Evolutionary conservation across 2,797 vertebrate genomes (phyloP).

Genomic region (Potorous gilbertii): DNA sequence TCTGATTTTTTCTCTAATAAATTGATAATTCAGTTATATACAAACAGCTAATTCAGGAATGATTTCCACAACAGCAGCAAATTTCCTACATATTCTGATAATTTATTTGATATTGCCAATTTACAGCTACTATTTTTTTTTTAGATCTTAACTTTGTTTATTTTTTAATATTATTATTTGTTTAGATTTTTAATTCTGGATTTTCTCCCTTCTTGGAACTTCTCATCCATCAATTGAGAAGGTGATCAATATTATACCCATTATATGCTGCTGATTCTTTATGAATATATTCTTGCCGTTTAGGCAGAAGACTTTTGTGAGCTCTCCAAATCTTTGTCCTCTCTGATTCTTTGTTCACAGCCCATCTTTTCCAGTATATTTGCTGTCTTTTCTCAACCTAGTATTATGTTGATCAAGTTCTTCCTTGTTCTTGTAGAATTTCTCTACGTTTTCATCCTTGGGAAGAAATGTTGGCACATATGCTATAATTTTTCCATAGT

Average conservation of each 20-base stretch:
- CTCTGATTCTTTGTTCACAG: background rate
- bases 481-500: background rate
- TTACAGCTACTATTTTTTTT: background rate
- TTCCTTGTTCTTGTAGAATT: background rate
- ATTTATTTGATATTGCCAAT: background rate
- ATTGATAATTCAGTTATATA: background rate
- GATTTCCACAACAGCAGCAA: background rate
- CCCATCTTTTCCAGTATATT: background rate
- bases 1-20: background rate
- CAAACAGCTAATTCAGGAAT: background rate
- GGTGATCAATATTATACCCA: background rate
- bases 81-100: background rate
- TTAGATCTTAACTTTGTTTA: background rate
- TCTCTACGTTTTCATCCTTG: background rate
- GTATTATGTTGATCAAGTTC: background rate
- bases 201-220: background rate
- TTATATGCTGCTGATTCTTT: background rate
- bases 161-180: background rate
- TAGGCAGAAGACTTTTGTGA: background rate
- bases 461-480: background rate
- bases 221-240: background rate
- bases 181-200: background rate
- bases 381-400: background rate
- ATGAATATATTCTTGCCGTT: background rate
- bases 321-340: background rate